These are phyloP conservation scores for Sylvietta virens DNA, from an alignment of 2,113 vertebrate species.

Conservation along the genomic window DNA sequence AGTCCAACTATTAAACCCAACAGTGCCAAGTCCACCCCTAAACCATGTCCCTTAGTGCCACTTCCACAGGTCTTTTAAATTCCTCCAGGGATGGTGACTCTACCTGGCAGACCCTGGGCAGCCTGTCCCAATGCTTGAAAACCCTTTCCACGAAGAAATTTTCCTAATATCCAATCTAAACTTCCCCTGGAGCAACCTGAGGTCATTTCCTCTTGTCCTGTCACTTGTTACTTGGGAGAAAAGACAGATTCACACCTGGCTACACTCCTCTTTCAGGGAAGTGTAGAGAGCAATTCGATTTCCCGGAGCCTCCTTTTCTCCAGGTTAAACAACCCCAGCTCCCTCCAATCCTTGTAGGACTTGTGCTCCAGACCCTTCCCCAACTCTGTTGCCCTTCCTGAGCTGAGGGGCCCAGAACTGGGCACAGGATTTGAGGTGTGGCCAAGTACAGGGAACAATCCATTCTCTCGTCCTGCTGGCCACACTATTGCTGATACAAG, in stretches of 20 bases:
- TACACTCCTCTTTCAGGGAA: background rate
- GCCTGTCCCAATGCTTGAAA: background rate
- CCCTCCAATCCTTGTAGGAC: background rate
- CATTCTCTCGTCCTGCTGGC: background rate
- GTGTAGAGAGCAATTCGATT: background rate
- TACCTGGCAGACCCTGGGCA: background rate
- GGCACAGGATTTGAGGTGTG: background rate
- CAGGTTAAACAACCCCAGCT: background rate
- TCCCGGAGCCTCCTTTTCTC: background rate
- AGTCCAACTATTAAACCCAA: background rate
- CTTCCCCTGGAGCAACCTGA: background rate
- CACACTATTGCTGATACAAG: background rate
- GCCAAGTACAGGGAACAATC: background rate
- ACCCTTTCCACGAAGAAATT: background rate
- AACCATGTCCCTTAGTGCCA: background rate
- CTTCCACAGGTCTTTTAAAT: background rate
- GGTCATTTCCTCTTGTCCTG: accelerated
- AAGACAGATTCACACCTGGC: background rate
- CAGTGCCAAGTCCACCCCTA: background rate
- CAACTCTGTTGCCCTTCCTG: background rate
- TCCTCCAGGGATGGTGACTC: accelerated
- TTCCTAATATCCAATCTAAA: background rate
- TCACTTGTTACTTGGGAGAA: background rate
- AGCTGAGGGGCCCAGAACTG: background rate
- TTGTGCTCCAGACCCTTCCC: background rate